Evolutionary conservation across 2,888 invertebrate species (phyloP).

Genomic region (Drosophila acutilabella): DNA sequence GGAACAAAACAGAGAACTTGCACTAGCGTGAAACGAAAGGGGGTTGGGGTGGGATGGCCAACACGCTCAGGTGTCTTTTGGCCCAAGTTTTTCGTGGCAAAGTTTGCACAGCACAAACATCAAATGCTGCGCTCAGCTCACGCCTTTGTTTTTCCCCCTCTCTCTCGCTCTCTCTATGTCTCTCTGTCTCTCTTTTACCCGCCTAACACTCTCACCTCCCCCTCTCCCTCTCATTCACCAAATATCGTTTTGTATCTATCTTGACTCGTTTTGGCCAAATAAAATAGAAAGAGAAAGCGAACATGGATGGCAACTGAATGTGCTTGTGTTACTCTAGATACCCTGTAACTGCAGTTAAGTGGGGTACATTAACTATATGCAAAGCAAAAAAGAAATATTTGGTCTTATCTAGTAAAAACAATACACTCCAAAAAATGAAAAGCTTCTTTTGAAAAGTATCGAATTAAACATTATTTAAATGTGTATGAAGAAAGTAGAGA

Average conservation of each 20-base stretch:
- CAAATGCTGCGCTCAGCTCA: conserved; percentile 65
- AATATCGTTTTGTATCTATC: conserved; percentile 9
- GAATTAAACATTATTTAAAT: too few relatives aligned
- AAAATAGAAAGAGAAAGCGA: background rate
- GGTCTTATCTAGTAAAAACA: too few relatives aligned
- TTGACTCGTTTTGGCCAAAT: background rate
- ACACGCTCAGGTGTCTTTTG: conserved; percentile 74
- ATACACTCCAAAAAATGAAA: too few relatives aligned
- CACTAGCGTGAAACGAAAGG: conserved; percentile 26
- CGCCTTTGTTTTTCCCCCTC: conserved; percentile 35
- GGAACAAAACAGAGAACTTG: conserved; percentile 24
- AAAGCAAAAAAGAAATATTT: too few relatives aligned
- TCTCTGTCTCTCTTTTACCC: background rate
- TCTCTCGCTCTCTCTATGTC: conserved; percentile 7
- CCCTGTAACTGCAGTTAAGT: conserved; percentile 22
- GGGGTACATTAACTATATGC: background rate
- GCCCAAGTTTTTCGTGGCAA: conserved; percentile 74
- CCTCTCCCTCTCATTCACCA: background rate
- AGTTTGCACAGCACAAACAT: conserved; percentile 75
- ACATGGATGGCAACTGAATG: conserved; percentile 27
- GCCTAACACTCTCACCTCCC: background rate
- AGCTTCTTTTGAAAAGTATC: too few relatives aligned
- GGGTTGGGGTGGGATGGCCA: conserved; percentile 33
- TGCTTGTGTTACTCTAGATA: conserved; percentile 33
- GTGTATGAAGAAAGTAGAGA: too few relatives aligned